Evolutionary conservation across 2,113 vertebrate genomes (phyloP), one percentile per base, ranked within the genome.

Genomic region (Myotis yumanensis): DNA sequence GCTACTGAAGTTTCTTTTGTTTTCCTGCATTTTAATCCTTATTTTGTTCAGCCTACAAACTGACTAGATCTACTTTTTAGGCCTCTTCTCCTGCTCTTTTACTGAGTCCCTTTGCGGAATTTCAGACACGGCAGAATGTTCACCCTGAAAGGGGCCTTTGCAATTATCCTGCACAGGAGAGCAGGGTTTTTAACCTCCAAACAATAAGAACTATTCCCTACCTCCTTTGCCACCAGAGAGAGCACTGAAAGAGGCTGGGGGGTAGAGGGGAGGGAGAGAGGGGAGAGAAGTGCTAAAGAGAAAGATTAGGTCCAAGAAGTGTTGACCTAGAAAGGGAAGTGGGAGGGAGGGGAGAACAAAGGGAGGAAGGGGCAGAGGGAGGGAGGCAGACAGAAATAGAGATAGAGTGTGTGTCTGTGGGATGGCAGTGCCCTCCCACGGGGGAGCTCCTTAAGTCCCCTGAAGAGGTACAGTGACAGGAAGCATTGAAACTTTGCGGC

Each of bases 71-170:
- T 14, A 86, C 54, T 83, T 73, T 82, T 77, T 52, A 22, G 46
- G 30, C 7, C 30, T 54, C 57, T 22, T 1, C 23, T 66, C 59
- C 81, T 90, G 54, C n/a, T 84, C 72, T 87, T 87, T 90, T 48
- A 57, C 28, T 51, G 11, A 81, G 37, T 46, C 68, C 20, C 32
- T 71, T 22, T 9, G 64, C 11, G 82, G 20, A 88, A 75, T 80
- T 94, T 94, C 86, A 93, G 71, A 95, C n/a, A 85, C 28, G 46
- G 87, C 28, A 95, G 43, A 94, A 84, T 46, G 4, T 77, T 32
- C 85, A 7, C 16, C 11, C n/a, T 11, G 46, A 91, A 80, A 83
- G 51, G 54, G 23, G 35, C 3, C 35, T 94, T 81, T 64, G 54
- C 62, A 85, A n/a, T 86, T 90, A 89, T 48, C 37, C 10, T 88